A percentile compares a stretch with the other conserved stretches of the same genome.
Evolutionary conservation across 2,113 vertebrate species (phyloP).

Genomic region (Zosterops japonicus): DNA sequence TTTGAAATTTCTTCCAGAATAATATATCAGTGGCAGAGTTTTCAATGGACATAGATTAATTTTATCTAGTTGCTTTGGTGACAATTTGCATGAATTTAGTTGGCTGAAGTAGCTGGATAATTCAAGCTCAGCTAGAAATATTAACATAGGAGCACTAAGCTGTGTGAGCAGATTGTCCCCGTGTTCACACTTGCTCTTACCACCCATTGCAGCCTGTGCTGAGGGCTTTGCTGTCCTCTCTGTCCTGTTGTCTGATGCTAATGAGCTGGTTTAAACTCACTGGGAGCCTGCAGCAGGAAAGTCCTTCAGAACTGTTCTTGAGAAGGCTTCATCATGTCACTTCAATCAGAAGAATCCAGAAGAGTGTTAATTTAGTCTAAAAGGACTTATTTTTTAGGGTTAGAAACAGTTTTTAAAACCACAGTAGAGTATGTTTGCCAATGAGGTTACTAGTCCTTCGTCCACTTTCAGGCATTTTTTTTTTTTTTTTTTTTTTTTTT

Average conservation of each 20-base stretch:
- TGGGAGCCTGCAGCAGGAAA: not conserved
- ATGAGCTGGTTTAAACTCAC: conserved; percentile 1
- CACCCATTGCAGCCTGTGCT: not conserved
- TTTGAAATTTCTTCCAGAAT: not conserved
- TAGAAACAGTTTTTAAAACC: not conserved
- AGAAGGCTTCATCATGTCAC: not conserved
- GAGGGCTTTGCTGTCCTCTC: conserved; percentile 16
- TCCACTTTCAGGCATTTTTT: not conserved
- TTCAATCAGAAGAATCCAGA: not conserved
- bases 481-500: no score
- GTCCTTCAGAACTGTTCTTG: not conserved
- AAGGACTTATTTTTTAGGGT: not conserved
- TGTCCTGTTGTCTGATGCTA: conserved; percentile 2
- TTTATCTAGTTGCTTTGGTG: not conserved
- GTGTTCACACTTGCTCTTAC: not conserved
- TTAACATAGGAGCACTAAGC: not conserved
- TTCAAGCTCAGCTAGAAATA: not conserved
- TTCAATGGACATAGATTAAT: not conserved
- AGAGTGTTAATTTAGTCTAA: not conserved
- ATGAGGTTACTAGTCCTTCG: not conserved
- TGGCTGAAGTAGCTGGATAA: not conserved
- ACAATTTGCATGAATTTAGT: not conserved
- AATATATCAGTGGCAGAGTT: not conserved
- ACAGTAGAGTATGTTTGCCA: not conserved
- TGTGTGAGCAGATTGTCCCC: not conserved